Evolutionary conservation across 2,797 vertebrate genomes (phyloP), one percentile per base, ranked within the genome.

Genomic region (Coreius guichenoti): DNA sequence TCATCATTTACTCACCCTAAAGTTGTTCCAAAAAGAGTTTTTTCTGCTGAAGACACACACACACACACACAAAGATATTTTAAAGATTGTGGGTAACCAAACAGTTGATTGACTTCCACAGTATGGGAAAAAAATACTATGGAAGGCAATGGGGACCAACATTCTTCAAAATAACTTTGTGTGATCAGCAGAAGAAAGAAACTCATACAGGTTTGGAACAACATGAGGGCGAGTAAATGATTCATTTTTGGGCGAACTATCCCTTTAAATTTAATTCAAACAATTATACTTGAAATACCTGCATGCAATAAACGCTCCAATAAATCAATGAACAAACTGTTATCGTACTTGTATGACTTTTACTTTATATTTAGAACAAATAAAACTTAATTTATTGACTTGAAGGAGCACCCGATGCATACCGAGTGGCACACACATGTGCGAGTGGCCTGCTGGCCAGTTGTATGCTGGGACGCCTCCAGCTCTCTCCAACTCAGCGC

Each of bases 381-480:
- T 39, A 63, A 74, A 74, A 63, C 54, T 63, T 63, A 0, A 11
- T 6, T 9, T 45, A 58, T 21, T 31, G 31, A 51, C 16, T 70
- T 17, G 11, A 1, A 56, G 16, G 8, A 70, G 23, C 39, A 36
- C 13, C 12, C 7, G 4, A 0, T 3, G 45, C 54, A 23, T 45
- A 8, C 45, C 12, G 49, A 56, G 36, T 2, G 23, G 54, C 23
- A 12, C 69, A 21, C 33, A 83, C 47, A 49, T 54, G 73, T 14
- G 61, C 68, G 77, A 81, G 51, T 72, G 92, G 90, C 90, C 91
- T 73, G 82, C 56, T 82, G 93, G 91, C 92, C 91, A 89, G 87
- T 88, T 70, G 78, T 68, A 49, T 26, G 89, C 14, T 92, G 91
- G 91, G 91, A 89, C 81, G 54, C 31, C 76, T 74, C 93, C 95